Conservation (phyloP, 2,797 vertebrate species). For the Borostomias antarcticus region DNA sequence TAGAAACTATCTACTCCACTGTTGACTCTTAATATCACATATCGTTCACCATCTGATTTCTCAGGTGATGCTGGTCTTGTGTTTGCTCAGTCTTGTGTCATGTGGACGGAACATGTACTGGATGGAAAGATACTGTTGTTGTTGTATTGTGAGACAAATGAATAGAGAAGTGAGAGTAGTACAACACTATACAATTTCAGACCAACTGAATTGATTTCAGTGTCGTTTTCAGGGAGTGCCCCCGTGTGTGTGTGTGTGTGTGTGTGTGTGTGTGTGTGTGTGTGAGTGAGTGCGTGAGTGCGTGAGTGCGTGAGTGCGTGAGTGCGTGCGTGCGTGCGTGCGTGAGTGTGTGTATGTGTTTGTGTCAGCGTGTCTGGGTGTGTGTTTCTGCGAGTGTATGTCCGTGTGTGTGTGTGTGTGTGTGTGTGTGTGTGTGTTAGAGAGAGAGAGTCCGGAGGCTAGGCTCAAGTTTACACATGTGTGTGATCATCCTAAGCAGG, state of each 20-base stretch:
- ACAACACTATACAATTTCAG: not conserved
- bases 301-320: constrained; percentile 32
- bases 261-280: not conserved
- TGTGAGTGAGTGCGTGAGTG: not conserved
- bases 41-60: not conserved
- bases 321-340: constrained; percentile 1
- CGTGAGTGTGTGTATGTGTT: constrained; percentile 29
- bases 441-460: constrained; percentile 43
- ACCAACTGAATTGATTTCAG: not conserved
- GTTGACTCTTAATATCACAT: not conserved
- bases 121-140: not conserved
- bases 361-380: not conserved
- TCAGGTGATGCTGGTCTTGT: not conserved
- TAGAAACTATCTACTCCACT: not conserved
- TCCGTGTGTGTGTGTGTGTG: constrained; percentile 2
- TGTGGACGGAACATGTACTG: not conserved
- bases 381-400: not conserved
- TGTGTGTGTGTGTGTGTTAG: constrained; percentile 29
- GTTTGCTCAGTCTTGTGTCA: not conserved
- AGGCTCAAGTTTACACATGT: constrained; percentile 53
- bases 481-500: constrained; percentile 65
- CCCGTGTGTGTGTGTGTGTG: not conserved
- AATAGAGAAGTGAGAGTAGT: not conserved
- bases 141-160: not conserved
- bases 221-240: not conserved